Evolutionary conservation across 2,113 vertebrate species (phyloP).

Genomic region (Hemibagrus wyckioides): DNA sequence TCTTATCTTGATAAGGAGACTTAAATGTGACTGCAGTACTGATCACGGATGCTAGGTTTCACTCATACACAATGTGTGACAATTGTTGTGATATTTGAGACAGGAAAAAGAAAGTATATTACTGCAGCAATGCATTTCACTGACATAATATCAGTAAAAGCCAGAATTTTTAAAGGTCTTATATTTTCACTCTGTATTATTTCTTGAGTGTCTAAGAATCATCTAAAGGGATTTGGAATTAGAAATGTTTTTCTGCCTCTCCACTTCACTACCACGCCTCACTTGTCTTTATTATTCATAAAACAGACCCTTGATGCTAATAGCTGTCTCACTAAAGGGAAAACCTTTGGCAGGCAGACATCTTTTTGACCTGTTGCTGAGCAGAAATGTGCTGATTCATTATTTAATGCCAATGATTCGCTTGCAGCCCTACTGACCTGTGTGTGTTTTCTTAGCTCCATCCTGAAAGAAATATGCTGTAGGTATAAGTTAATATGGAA

Average conservation of each 20-base stretch:
- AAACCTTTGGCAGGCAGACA: background rate
- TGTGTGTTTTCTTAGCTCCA: background rate
- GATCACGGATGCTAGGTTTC: no score
- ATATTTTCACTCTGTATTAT: background rate
- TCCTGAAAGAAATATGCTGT: background rate
- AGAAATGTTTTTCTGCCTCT: background rate
- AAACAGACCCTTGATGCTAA: background rate
- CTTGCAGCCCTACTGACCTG: background rate
- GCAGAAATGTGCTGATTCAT: background rate
- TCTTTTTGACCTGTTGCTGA: background rate
- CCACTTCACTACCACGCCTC: background rate
- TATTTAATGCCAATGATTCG: background rate
- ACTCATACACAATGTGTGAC: no score
- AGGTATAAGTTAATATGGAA: background rate
- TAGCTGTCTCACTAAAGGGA: background rate
- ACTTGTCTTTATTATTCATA: background rate
- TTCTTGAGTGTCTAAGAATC: background rate
- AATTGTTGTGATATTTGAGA: background rate
- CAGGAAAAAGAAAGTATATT: background rate
- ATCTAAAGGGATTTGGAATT: background rate
- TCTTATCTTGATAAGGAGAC: no score
- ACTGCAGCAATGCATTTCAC: background rate
- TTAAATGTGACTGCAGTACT: no score
- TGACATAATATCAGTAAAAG: background rate
- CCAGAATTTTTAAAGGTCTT: background rate